phyloP scores from a whole-genome alignment of 2,797 vertebrate genomes.

The Erethizon dorsatum region DNA sequence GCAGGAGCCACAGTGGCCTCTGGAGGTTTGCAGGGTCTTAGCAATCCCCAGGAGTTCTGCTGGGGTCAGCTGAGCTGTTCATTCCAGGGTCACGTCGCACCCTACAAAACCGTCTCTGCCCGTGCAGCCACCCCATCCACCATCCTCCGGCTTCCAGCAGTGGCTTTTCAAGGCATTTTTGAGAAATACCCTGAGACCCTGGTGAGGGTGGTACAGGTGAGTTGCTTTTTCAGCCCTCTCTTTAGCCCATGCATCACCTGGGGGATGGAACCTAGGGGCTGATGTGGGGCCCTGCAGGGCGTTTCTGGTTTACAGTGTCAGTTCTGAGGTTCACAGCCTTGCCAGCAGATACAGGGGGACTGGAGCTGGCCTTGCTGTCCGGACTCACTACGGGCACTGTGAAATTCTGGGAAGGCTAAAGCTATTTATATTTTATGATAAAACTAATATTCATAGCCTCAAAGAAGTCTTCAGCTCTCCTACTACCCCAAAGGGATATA shows the following conservation, averaged over 20 bases:
- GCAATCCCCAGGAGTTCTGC: neutral
- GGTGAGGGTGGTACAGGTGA: slow-evolving; percentile 96
- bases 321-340: neutral
- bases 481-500: no score
- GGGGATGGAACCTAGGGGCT: no score
- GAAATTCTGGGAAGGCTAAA: neutral
- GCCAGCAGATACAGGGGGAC: neutral
- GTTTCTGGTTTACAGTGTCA: neutral
- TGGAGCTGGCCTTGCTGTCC: neutral
- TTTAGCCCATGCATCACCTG: neutral
- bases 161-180: slow-evolving; percentile 95
- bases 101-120: slow-evolving; percentile 96
- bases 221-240: neutral
- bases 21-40: neutral
- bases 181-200: slow-evolving; percentile 97
- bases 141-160: slow-evolving; percentile 94
- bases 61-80: neutral
- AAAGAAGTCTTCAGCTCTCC: neutral
- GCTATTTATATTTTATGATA: neutral
- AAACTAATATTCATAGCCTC: neutral
- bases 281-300: neutral
- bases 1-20: neutral
- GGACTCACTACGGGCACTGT: no score
- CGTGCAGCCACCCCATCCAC: slow-evolving; percentile 93
- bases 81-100: slow-evolving; percentile 94